Base-by-base conservation (phyloP, 2,113 vertebrate species). In the Lathamus discolor region DNA sequence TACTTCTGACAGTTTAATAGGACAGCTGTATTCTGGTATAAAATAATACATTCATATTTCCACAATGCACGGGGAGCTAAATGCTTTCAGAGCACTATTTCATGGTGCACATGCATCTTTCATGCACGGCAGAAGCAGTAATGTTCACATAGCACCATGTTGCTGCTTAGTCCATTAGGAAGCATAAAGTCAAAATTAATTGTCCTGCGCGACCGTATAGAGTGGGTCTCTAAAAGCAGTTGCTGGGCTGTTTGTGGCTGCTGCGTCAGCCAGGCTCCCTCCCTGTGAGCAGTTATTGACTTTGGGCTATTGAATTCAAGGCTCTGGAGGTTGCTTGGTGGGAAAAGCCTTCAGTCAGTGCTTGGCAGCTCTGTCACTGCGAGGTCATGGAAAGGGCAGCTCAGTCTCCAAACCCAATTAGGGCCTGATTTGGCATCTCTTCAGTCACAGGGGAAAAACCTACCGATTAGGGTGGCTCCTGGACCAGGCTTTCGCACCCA, bases 1-100 rank as follows among this genome's bases (percentile, higher is more conserved):
- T 81, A 44, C 63, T 94, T 83, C 79, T 94, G 88, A 90, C 79
- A 77, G 72, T 92, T 96, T 90, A 95, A 92, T 86, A 80, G 64
- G 92, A 83, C 73, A 77, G 59, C 66, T 86, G 62, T 78, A 81
- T 78, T 92, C 54, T 75, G 33, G 24, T 78, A 88, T 88, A 84
- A 94, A 92, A 90, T 46, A 90, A 86, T 78, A 33, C 4, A 4
- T 80, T 67, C 64, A 5, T 75, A 52, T 83, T 77, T 86, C 64
- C 54, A 77, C 49, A 70, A 17, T 27, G 33, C 24, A 11, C 0
- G 1, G 61, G 55, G 44, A 92, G 52, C 61, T 57, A 78, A 95
- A 82, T 78, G 77, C 73, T 94, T 86, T 78, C 52, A 90, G 73
- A 94, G n/a, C 24, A 8, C 29, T 79, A 7, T 83, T 92, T 92